Base-by-base conservation (phyloP, 2,113 vertebrate genomes). In the Corythoichthys haematopterus region DNA sequence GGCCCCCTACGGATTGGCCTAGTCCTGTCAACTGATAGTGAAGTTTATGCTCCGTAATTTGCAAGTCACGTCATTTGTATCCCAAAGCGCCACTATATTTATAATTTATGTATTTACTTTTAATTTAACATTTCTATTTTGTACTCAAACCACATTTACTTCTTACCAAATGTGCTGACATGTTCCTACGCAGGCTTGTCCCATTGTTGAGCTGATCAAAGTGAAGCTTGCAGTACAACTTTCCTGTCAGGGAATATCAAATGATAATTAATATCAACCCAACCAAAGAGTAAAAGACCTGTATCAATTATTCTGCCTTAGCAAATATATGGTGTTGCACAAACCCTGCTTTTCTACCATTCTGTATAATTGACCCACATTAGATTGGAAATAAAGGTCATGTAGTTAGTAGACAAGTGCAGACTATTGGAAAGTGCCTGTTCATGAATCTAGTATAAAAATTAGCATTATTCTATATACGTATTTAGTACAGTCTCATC, bases 211-310 rank as follows among this genome's bases (percentile, higher is more conserved):
- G 93, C 77, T 95, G 94, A 4, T 89, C 90, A 87, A 96, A 99
- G 79, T 99, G 97, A 83, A 93, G 90, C 81, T 96, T 95, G 91
- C 97, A 99, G 88, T 96, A 99, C 81, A 99, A 90, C 88, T 95
- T 97, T 74, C 92, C 97, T 99, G 74, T 13, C 70, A 84, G 58
- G 79, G 65, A 0, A 69, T 9, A 75, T 16, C 38, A 64, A 57
- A 55, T 1, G 14, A 43, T 43, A 7, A 43, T 68, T 6, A 0
- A 60, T 3, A 36, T 59, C 8, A 37, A 53, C 15, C 33, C 40
- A 45, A 13, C 16, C 59, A 45, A 16, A 16, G 37, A 55, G 16
- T 36, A 62, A 8, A 46, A 35, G 37, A 47, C 0, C 13, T 33
- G 45, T 50, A 43, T 56, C 13, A 2, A 38, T 7, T 2, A 12